Conservation (phyloP, 2,888 invertebrate genomes). For the Tubiluchus corallicola region DNA sequence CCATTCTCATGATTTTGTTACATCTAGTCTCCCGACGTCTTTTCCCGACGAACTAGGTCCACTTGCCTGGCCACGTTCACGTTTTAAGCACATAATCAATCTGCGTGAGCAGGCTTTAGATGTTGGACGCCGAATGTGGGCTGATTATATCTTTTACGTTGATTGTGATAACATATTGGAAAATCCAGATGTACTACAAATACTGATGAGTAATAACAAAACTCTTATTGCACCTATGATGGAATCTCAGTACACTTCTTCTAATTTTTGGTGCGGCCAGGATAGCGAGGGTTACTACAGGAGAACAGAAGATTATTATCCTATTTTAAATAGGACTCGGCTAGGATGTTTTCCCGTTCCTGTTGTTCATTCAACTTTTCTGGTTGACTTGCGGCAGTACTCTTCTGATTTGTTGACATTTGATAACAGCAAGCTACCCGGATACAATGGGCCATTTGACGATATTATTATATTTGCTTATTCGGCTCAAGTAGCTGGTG, state of each 20-base stretch:
- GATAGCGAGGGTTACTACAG: constrained; percentile 47
- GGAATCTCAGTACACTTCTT: constrained; percentile 56
- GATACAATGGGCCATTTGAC: constrained; percentile 60
- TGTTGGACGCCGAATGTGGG: constrained; percentile 56
- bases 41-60: constrained; percentile 18
- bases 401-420: constrained; percentile 51
- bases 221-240: constrained; percentile 62
- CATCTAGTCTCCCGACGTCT: constrained; percentile 33
- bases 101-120: constrained; percentile 54
- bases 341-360: constrained; percentile 63
- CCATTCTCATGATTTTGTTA: constrained; percentile 43
- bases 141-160: constrained; percentile 70
- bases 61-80: constrained; percentile 51
- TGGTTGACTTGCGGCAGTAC: constrained; percentile 47
- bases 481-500: constrained; percentile 48
- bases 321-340: constrained; percentile 43
- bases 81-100: constrained; percentile 57
- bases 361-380: constrained; percentile 72
- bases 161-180: constrained; percentile 68
- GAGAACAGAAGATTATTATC: constrained; percentile 63
- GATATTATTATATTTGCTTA: constrained; percentile 83
- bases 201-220: constrained; percentile 35
- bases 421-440: constrained; percentile 38
- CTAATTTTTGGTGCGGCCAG: constrained; percentile 95
- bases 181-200: constrained; percentile 41